Evolutionary conservation across 2,888 invertebrate species (phyloP), one percentile per base, ranked within the genome.

Genomic region (Drosophila nr. perissopoda): DNA sequence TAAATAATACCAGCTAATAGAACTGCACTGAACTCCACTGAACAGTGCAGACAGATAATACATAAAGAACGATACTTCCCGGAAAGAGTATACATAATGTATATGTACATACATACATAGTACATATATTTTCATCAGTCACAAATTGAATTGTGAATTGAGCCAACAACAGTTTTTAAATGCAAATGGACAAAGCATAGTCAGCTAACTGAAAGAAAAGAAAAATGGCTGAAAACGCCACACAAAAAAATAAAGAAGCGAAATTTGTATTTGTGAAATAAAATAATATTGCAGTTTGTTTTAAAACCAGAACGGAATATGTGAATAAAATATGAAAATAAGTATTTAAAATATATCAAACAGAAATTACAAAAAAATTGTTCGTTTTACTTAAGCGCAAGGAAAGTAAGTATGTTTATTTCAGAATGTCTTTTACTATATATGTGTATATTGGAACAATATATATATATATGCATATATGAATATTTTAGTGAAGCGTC

Each of bases 201-300:
- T 36, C 63, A 49, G 61, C 21, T 34, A 61, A 40, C 59, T 54
- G 45, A 54, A 48, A 64, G 54, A 60, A 38, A 27, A 27, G 75
- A 69, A 77, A 62, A 70, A 68, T 69, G 76, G 78, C 75, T 60
- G 63, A 70, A 78, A 80, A 69, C 74, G 83, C 81, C 82, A 90
- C 71, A 83, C 61, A 74, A 73, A 66, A 63, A 49, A 51, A 29
- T 58, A 33, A 33, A 31, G 56, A 58, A 58, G 56, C 51, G 63
- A 73, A 69, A 78, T 87, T 87, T 84, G 83, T 83, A 85, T 77
- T 80, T 88, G 88, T 87, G 90, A 87, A 89, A 90, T 82, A 88
- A 83, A 65, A 89, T 89, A 88, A 90, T 77, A 87, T 73, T 80
- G 74, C 81, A 90, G 87, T 85, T 85, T 89, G 90, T 90, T 90